A percentile compares a stretch with the other conserved stretches of the same genome.
Conservation (phyloP, 2,113 vertebrate species). For the Ochotona princeps region DNA sequence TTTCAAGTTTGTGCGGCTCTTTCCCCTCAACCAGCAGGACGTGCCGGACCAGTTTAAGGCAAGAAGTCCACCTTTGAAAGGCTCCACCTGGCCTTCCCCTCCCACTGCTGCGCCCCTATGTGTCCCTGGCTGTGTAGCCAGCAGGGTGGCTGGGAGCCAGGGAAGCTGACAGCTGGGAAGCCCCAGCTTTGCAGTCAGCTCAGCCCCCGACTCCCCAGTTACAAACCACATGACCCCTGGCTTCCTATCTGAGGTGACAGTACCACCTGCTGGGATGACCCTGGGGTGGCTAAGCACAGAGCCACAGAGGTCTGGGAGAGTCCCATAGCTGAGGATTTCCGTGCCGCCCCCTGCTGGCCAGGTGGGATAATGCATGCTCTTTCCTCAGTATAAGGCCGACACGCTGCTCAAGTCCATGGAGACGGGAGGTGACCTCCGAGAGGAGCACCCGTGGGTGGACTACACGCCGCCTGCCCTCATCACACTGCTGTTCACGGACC, state of each 20-base stretch:
- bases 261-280: too few relatives aligned
- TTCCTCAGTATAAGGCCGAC: conserved; percentile 94
- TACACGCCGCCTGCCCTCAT: conserved; percentile 97
- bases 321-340: too few relatives aligned
- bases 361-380: neutral
- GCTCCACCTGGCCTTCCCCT: neutral
- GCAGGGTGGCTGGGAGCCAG: neutral
- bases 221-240: neutral
- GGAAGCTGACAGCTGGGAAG: neutral
- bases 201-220: neutral
- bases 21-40: conserved; percentile 97
- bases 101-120: too few relatives aligned
- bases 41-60: conserved; percentile 98
- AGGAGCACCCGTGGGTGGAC: conserved; percentile 96
- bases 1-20: conserved; percentile 98
- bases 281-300: too few relatives aligned
- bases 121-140: neutral
- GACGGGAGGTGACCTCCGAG: conserved; percentile 86
- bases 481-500: conserved; percentile 96
- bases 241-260: accelerated
- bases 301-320: too few relatives aligned
- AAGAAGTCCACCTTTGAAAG: conserved; percentile 19
- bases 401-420: conserved; percentile 89
- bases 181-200: neutral
- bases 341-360: too few relatives aligned